These are phyloP conservation scores for Lagopus leucura DNA, from an alignment of 2,113 vertebrate species.

Conservation along the genomic window DNA sequence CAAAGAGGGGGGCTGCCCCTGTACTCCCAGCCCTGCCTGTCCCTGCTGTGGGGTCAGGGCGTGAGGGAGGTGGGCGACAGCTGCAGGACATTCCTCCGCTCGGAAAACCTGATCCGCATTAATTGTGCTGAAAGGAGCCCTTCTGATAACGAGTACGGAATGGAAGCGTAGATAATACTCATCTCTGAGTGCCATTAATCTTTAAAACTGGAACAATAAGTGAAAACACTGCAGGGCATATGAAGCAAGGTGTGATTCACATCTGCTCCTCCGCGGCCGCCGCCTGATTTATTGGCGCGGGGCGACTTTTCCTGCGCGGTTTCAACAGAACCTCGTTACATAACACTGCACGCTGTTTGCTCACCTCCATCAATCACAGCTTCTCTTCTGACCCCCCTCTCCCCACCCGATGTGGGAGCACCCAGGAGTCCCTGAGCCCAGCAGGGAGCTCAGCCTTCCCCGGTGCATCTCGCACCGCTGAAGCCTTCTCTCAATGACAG, in stretches of 20 bases:
- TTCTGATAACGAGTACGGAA: slow-evolving; percentile 61
- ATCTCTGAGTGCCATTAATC: slow-evolving; percentile 65
- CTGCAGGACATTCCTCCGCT: background rate
- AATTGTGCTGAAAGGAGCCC: slow-evolving; percentile 57
- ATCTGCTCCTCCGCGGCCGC: slow-evolving; percentile 44
- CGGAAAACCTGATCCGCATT: slow-evolving; percentile 52
- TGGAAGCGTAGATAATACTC: slow-evolving; percentile 49
- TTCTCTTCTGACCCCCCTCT: background rate
- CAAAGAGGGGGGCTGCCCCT: background rate
- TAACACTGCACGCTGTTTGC: background rate
- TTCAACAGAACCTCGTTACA: slow-evolving; percentile 63
- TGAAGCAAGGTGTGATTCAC: slow-evolving; percentile 76
- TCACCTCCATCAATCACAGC: background rate
- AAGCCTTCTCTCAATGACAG: fast-evolving
- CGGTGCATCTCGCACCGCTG: background rate
- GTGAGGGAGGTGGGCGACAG: fast-evolving
- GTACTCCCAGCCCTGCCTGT: background rate
- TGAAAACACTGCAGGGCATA: slow-evolving; percentile 65
- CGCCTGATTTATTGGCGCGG: slow-evolving; percentile 62
- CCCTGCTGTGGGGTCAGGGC: background rate
- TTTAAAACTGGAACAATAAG: slow-evolving; percentile 66
- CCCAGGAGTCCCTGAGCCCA: too few relatives aligned
- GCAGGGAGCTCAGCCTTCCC: fast-evolving
- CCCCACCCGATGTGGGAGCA: fast-evolving
- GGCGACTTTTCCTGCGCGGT: slow-evolving; percentile 36